phyloP scores from a whole-genome alignment of 1,140 invertebrate genomes.

The Neodiprion fabricii region DNA sequence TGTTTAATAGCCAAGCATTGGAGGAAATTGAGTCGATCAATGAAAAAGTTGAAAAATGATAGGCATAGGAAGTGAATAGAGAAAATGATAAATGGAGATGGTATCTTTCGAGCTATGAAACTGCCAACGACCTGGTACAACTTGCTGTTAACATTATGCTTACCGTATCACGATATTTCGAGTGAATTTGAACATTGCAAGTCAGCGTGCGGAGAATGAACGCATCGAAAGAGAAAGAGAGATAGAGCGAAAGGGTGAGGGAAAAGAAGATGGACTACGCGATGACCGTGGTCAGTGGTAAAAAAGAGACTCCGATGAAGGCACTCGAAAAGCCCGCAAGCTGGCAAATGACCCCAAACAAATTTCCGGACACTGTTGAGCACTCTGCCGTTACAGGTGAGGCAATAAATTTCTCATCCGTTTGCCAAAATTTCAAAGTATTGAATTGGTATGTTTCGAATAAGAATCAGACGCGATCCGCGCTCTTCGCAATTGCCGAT shows the following conservation, averaged over 20 bases:
- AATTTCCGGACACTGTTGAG: conserved; percentile 45
- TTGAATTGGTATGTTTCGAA: too few species aligned
- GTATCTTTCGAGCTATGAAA: too few species aligned
- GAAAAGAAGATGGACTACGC: not conserved
- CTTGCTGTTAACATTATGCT: too few species aligned
- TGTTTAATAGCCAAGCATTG: too few species aligned
- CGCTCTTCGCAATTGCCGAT: too few species aligned
- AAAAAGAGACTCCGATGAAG: conserved; percentile 24
- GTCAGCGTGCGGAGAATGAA: conserved; percentile 18
- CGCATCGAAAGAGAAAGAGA: conserved; percentile 14
- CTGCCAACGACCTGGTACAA: too few species aligned
- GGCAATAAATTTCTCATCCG: conserved; percentile 32
- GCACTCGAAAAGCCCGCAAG: conserved; percentile 33
- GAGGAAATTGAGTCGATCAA: too few species aligned
- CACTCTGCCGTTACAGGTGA: conserved; percentile 34
- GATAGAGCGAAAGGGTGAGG: not conserved
- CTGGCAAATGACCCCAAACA: conserved; percentile 60
- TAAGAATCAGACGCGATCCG: too few species aligned
- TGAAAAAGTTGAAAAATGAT: too few species aligned
- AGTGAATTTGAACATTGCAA: conserved; percentile 30
- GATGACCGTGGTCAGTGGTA: not conserved
- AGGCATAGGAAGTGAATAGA: not conserved
- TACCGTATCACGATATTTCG: conserved; percentile 27
- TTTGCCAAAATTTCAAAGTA: too few species aligned
- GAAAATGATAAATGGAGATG: not conserved